Evolutionary conservation across 1,140 invertebrate genomes (phyloP).

Genomic region (Agraylea sexmaculata): DNA sequence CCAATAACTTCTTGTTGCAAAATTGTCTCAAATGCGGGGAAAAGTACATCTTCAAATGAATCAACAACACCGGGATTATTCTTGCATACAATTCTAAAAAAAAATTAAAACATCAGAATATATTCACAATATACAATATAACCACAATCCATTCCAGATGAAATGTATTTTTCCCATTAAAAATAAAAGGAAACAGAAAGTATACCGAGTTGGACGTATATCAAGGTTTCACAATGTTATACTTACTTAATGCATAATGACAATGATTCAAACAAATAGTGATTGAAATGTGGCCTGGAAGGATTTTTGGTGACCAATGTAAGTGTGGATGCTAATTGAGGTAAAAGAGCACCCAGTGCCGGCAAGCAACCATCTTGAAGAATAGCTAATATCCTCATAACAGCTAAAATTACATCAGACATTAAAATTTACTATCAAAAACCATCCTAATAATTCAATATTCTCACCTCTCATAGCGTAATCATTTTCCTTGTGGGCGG

Average conservation of each 20-base stretch:
- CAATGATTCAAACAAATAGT: slow-evolving; percentile 92
- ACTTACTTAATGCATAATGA: slow-evolving; percentile 71
- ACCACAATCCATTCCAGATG: too few species aligned
- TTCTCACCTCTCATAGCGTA: slow-evolving; percentile 85
- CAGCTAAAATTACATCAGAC: slow-evolving; percentile 43
- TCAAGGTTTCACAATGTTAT: too few species aligned
- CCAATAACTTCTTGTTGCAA: slow-evolving; percentile 87
- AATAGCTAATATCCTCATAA: slow-evolving; percentile 78
- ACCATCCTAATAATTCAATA: slow-evolving; percentile 5
- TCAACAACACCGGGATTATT: slow-evolving; percentile 62
- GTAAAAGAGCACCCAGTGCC: slow-evolving; percentile 64
- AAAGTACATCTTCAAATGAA: slow-evolving; percentile 85
- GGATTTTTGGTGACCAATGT: slow-evolving; percentile 85
- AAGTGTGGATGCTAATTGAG: slow-evolving; percentile 76
- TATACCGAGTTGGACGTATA: background rate
- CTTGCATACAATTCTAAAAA: slow-evolving; percentile 69
- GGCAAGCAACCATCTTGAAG: slow-evolving; percentile 75
- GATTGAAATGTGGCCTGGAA: slow-evolving; percentile 93
- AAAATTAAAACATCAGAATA: slow-evolving; percentile 14
- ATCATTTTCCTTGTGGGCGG: slow-evolving; percentile 83
- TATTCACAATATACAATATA: background rate
- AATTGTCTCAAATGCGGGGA: slow-evolving; percentile 88
- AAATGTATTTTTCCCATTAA: too few species aligned
- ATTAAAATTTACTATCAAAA: slow-evolving; percentile 7
- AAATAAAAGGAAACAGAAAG: slow-evolving; percentile 8